A percentile compares a stretch with the other conserved stretches of the same genome.
phyloP scores from a whole-genome alignment of 2,888 invertebrate genomes.

The Tachina lurida region DNA sequence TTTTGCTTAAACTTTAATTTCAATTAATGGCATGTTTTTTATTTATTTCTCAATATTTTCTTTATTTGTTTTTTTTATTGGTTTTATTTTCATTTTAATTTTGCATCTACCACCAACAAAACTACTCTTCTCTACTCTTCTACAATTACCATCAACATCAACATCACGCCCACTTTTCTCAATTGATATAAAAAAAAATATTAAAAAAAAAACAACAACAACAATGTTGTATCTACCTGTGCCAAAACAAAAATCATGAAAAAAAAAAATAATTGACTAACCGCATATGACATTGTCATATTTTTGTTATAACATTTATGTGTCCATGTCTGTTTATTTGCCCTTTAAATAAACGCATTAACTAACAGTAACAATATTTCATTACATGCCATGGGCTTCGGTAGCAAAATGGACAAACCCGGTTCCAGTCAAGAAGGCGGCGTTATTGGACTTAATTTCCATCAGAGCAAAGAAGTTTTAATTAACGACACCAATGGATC shows the following conservation, averaged over 20 bases:
- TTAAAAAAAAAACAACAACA: conserved; percentile 11
- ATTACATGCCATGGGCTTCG: conserved; percentile 91
- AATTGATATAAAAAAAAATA: conserved; percentile 21
- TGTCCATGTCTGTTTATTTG: not conserved
- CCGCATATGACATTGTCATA: conserved; percentile 12
- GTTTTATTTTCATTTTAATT: conserved; percentile 47
- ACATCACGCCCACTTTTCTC: not conserved
- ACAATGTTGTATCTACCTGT: conserved; percentile 10
- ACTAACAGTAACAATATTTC: conserved; percentile 89
- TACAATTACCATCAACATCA: conserved; percentile 28
- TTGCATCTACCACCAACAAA: conserved; percentile 50
- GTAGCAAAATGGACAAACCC: conserved; percentile 90
- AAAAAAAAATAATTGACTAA: not conserved
- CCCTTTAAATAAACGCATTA: conserved; percentile 49
- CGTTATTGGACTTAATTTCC: conserved; percentile 94
- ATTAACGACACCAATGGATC: conserved; percentile 89
- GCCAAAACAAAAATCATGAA: not conserved
- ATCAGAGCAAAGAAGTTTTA: conserved; percentile 94
- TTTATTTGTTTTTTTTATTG: conserved; percentile 26
- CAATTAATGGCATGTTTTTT: conserved; percentile 41
- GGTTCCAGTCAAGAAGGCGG: conserved; percentile 94
- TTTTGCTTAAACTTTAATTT: not conserved
- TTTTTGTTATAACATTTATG: conserved; percentile 38
- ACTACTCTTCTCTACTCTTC: conserved; percentile 7
- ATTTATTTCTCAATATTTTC: conserved; percentile 19